Conservation (phyloP, 2,888 invertebrate genomes). For the Oegoconia quadripuncta region DNA sequence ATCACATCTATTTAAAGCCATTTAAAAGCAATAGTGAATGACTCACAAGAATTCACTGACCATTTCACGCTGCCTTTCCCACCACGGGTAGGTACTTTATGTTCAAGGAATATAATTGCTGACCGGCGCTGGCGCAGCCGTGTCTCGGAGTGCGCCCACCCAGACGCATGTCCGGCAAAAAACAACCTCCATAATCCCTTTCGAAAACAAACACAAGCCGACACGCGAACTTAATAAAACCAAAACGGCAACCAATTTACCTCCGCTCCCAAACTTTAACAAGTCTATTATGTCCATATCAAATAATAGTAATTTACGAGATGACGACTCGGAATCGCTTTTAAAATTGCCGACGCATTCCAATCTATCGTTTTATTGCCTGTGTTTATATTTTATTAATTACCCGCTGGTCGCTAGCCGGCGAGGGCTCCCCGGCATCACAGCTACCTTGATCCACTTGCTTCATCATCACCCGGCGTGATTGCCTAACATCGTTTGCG, state of each 20-base stretch:
- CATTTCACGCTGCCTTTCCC: conserved; percentile 63
- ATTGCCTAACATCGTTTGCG: conserved; percentile 12
- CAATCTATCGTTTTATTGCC: conserved; percentile 63
- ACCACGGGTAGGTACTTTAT: conserved; percentile 43
- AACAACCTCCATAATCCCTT: conserved; percentile 60
- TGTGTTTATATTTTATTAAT: conserved; percentile 65
- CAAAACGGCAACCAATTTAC: conserved; percentile 69
- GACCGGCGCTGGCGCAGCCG: conserved; percentile 57
- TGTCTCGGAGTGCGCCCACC: conserved; percentile 72
- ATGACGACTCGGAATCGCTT: conserved; percentile 67
- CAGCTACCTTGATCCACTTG: conserved; percentile 11
- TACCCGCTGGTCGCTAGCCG: conserved; percentile 37
- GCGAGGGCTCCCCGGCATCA: conserved; percentile 21
- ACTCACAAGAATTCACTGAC: conserved; percentile 49
- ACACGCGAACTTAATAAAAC: conserved; percentile 74
- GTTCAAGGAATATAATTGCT: conserved; percentile 59
- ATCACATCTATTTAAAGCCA: conserved; percentile 1
- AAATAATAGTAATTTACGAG: conserved; percentile 76
- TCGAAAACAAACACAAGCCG: conserved; percentile 74
- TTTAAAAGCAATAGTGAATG: conserved; percentile 27
- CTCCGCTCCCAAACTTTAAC: conserved; percentile 73
- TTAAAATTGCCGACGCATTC: conserved; percentile 69
- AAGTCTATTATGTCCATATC: conserved; percentile 78
- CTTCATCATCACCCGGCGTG: conserved; percentile 16
- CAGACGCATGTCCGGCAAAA: conserved; percentile 62